Percentiles rank a stretch among this genome's conserved stretches.
phyloP scores from a whole-genome alignment of 2,113 vertebrate genomes.

The Tyrannus savana region DNA sequence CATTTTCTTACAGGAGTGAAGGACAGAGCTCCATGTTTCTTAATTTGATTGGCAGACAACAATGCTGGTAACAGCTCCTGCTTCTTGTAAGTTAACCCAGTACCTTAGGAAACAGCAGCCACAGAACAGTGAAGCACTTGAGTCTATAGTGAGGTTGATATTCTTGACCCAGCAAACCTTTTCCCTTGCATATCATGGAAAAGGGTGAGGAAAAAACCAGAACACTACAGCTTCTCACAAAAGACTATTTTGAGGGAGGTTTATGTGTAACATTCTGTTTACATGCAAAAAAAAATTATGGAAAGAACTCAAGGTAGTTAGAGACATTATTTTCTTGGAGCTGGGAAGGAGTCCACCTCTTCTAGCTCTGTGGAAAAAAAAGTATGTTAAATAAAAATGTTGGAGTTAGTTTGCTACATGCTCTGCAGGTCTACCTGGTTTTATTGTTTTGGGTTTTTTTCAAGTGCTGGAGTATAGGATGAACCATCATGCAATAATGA shows the following conservation, averaged over 20 bases:
- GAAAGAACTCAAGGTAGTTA: background rate
- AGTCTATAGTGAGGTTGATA: background rate
- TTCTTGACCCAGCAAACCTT: background rate
- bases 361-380: background rate
- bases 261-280: background rate
- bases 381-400: background rate
- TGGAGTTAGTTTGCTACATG: background rate
- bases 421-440: background rate
- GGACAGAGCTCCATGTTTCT: background rate
- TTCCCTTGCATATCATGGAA: background rate
- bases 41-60: background rate
- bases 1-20: background rate
- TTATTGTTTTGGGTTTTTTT: background rate
- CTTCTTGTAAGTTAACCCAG: background rate
- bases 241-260: background rate
- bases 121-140: background rate
- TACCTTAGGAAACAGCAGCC: background rate
- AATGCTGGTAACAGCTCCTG: background rate
- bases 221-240: background rate
- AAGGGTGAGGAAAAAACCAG: background rate
- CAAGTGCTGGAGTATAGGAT: background rate
- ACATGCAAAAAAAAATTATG: background rate
- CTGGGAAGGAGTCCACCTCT: background rate
- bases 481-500: background rate
- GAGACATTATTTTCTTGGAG: background rate